Evolutionary conservation across 2,797 vertebrate species (phyloP).

Genomic region (Tadarida brasiliensis): DNA sequence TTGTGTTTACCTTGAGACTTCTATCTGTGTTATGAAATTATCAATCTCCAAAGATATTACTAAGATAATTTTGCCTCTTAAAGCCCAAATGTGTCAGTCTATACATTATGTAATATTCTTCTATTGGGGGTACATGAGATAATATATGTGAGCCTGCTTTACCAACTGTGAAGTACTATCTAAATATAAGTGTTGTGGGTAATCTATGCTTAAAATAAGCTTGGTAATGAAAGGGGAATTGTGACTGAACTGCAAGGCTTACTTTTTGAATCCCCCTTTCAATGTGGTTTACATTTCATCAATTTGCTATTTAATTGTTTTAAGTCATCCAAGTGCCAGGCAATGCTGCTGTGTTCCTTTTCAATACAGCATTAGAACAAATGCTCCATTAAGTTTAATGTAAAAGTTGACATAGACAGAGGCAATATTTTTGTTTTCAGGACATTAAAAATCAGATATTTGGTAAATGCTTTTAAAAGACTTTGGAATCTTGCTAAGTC

Average conservation of each 20-base stretch:
- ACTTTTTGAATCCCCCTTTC: slow-evolving; percentile 36
- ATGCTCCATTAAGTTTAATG: slow-evolving; percentile 9
- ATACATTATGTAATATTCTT: background rate
- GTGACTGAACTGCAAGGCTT: background rate
- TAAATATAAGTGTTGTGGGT: background rate
- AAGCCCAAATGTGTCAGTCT: background rate
- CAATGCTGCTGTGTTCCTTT: background rate
- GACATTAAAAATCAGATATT: slow-evolving; percentile 13
- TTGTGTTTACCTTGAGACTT: slow-evolving; percentile 34
- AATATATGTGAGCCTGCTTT: background rate
- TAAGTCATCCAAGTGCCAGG: background rate
- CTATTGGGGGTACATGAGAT: background rate
- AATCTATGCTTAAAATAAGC: background rate
- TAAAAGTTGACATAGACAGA: slow-evolving; percentile 13
- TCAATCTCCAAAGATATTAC: background rate
- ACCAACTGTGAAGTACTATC: background rate
- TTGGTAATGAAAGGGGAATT: slow-evolving; percentile 4
- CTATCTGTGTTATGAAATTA: slow-evolving; percentile 3
- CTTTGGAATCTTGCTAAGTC: background rate
- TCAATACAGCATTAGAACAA: slow-evolving; percentile 5
- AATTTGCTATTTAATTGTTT: slow-evolving; percentile 49
- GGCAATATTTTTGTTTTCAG: background rate
- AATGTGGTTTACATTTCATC: slow-evolving; percentile 28
- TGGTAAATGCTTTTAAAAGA: background rate
- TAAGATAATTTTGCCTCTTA: background rate